Evolutionary conservation across 1,140 invertebrate species (phyloP), one percentile per base, ranked within the genome.

Genomic region (Calycopis cecrops): DNA sequence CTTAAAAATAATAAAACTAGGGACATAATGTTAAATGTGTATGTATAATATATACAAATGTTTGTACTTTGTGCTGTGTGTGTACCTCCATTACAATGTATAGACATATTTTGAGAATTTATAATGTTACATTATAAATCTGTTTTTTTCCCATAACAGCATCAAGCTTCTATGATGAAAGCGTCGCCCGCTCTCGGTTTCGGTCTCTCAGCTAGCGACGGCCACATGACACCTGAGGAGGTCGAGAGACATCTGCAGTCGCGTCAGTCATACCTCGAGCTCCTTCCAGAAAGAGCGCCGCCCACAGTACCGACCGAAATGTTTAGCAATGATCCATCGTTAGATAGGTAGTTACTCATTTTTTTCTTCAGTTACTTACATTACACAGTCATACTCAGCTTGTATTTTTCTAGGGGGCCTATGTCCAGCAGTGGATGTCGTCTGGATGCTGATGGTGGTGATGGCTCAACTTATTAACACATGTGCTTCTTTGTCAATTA

Each of bases 181-280:
- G 64, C 69, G 53, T 76, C 81, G 6, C 81, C 83, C 42, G 78
- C 72, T 6, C 69, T 87, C 17, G 81, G 81, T 35, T 79, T 84
- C 55, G 74, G 77, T n/a, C 76, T 89, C 47, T 88, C 89, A 35
- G 85, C 92, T 63, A 91, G 92, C 40, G 93, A 94, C 86, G 94
- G 94, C 48, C 95, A 96, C 63, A 94, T 97, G 92, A 97, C 95
- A 11, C 93, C 95, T 3, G 96, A 97, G 71, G 96, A 98, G 86
- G 93, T 97, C 6, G 95, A 97, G 76, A 90, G 95, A 48, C 95
- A 97, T 81, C 88, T 98, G 58, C 95, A 97, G 81, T 94, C 95
- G 37, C 90, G 94, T 56, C 95, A 96, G 69, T 92, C 91, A 54
- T 94, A 92, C 67, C 86, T 96, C 76, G 94, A 96, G 75, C 89